These are phyloP conservation scores for Drosophila insularis DNA, from an alignment of 1,140 invertebrate species.

Conservation along the genomic window DNA sequence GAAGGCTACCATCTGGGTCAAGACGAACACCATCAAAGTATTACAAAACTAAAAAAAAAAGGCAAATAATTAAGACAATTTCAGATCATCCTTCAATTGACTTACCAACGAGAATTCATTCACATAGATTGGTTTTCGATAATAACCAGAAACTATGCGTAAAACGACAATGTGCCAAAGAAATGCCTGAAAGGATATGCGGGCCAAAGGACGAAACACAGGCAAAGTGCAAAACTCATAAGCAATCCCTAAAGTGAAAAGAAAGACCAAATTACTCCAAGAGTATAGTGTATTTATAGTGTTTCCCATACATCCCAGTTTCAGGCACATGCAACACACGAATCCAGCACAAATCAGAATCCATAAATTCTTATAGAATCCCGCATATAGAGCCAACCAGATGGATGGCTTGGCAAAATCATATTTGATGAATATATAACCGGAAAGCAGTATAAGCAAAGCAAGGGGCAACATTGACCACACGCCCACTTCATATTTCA, in stretches of 20 bases:
- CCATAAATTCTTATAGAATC: slow-evolving; percentile 70
- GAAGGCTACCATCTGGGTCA: slow-evolving; percentile 52
- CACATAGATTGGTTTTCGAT: slow-evolving; percentile 59
- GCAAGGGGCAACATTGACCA: slow-evolving; percentile 51
- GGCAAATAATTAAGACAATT: background rate
- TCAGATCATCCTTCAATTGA: background rate
- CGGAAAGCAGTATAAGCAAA: slow-evolving; percentile 52
- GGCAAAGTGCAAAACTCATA: slow-evolving; percentile 54
- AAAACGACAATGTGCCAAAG: slow-evolving; percentile 70
- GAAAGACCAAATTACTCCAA: background rate
- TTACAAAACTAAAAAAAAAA: slow-evolving; percentile 34
- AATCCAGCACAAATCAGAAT: slow-evolving; percentile 56
- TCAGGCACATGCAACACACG: slow-evolving; percentile 61
- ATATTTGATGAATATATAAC: slow-evolving; percentile 65
- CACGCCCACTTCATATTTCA: slow-evolving; percentile 41
- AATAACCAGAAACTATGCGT: slow-evolving; percentile 48
- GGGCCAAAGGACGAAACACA: slow-evolving; percentile 58
- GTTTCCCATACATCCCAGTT: slow-evolving; percentile 65
- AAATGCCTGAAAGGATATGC: slow-evolving; percentile 71
- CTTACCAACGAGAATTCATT: slow-evolving; percentile 51
- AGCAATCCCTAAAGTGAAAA: slow-evolving; percentile 48
- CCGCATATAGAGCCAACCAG: slow-evolving; percentile 72
- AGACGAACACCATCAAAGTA: slow-evolving; percentile 38
- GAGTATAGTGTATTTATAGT: background rate
- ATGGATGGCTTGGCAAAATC: slow-evolving; percentile 68